These are phyloP conservation scores for Anagyrus pseudococci DNA, from an alignment of 2,888 invertebrate species.

Conservation along the genomic window DNA sequence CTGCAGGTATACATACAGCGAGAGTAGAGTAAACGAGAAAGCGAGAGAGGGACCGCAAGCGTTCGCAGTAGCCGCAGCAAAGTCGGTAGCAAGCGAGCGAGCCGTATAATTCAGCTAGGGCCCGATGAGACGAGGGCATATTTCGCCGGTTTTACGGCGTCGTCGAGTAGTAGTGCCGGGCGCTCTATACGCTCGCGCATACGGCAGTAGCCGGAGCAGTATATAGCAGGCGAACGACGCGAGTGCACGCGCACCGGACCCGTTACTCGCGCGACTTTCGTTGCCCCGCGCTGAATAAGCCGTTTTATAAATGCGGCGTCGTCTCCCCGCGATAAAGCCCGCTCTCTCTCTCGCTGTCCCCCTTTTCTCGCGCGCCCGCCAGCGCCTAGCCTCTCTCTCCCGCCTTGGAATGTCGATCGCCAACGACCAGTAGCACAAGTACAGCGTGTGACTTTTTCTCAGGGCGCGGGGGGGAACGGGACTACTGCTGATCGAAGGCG, in stretches of 20 bases:
- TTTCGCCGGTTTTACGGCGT: conserved; percentile 8
- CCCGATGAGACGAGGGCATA: background rate
- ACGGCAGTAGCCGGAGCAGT: background rate
- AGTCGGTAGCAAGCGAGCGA: background rate
- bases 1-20: too few relatives aligned
- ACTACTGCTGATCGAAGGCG: too few relatives aligned
- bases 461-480: too few relatives aligned
- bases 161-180: background rate
- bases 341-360: background rate
- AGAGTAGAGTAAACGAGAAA: conserved; percentile 7
- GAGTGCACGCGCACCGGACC: background rate
- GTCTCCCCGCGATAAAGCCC: conserved; percentile 11
- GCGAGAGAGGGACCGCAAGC: background rate
- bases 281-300: conserved; percentile 15
- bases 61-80: conserved; percentile 4
- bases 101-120: background rate
- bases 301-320: conserved; percentile 30
- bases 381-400: too few relatives aligned
- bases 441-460: too few relatives aligned
- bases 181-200: background rate
- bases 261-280: conserved; percentile 38
- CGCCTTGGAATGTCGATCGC: conserved; percentile 28
- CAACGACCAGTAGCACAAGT: too few relatives aligned
- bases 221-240: background rate
- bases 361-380: conserved; percentile 1